phyloP scores from a whole-genome alignment of 2,797 vertebrate species.

The Gymnoscopelus microlampas region DNA sequence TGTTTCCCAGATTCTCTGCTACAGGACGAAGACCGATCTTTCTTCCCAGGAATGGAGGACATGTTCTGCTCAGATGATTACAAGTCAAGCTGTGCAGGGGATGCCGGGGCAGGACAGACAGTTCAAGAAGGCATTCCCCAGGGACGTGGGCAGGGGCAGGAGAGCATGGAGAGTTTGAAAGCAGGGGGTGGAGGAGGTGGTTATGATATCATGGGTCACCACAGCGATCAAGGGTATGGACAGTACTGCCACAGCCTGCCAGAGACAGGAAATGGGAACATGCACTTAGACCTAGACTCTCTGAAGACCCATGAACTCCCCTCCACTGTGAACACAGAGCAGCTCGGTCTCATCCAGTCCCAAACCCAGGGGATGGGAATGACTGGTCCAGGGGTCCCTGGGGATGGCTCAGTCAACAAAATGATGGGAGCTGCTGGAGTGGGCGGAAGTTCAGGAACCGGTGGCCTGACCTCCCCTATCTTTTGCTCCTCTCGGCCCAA shows the following conservation, averaged over 20 bases:
- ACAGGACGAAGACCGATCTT: slow-evolving; percentile 91
- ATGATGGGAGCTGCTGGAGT: slow-evolving; percentile 70
- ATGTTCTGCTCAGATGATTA: slow-evolving; percentile 92
- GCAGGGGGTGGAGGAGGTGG: slow-evolving; percentile 61
- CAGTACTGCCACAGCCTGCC: slow-evolving; percentile 79
- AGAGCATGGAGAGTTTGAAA: slow-evolving; percentile 75
- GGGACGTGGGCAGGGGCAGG: slow-evolving; percentile 70
- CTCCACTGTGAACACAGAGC: slow-evolving; percentile 92
- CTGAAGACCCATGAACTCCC: slow-evolving; percentile 87
- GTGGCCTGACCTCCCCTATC: slow-evolving; percentile 84
- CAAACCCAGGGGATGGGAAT: slow-evolving; percentile 71
- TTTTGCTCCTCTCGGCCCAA: slow-evolving; percentile 94
- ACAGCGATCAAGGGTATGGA: slow-evolving; percentile 76
- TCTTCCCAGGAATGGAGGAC: slow-evolving; percentile 95
- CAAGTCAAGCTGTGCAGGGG: slow-evolving; percentile 79
- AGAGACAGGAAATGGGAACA: slow-evolving; percentile 72
- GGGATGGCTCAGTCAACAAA: slow-evolving; percentile 73
- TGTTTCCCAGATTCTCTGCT: slow-evolving; percentile 92
- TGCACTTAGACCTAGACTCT: slow-evolving; percentile 85
- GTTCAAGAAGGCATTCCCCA: slow-evolving; percentile 73
- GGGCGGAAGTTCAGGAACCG: slow-evolving; percentile 56
- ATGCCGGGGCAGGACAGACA: slow-evolving; percentile 70
- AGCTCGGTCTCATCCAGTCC: slow-evolving; percentile 90
- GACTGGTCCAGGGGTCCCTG: slow-evolving; percentile 59
- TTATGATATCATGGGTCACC: slow-evolving; percentile 83